Conservation (phyloP, 2,888 invertebrate species). For the Phengaris alcon region DNA sequence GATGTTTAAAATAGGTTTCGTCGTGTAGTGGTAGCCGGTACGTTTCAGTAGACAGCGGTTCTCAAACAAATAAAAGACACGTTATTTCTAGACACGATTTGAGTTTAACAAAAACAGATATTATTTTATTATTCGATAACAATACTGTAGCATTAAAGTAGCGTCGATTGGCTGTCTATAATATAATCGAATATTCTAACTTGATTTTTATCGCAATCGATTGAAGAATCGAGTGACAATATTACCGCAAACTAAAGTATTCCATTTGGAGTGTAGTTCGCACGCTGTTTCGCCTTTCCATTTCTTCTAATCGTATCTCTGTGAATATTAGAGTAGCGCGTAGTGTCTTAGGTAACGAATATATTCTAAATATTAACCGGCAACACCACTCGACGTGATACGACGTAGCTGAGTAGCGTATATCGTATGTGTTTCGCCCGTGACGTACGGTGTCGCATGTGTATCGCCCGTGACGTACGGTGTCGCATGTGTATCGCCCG, state of each 20-base stretch:
- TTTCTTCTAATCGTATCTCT: constrained; percentile 69
- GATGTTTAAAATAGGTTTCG: constrained; percentile 1
- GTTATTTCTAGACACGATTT: constrained; percentile 25
- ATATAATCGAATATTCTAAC: constrained; percentile 35
- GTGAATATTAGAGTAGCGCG: constrained; percentile 76
- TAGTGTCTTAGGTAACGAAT: constrained; percentile 75
- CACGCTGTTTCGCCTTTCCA: constrained; percentile 72
- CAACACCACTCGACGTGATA: constrained; percentile 78
- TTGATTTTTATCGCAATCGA: constrained; percentile 33
- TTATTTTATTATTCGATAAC: constrained; percentile 39
- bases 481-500: constrained; percentile 41
- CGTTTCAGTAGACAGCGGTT: background rate
- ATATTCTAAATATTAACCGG: constrained; percentile 76
- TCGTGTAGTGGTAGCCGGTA: background rate
- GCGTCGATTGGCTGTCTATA: constrained; percentile 60
- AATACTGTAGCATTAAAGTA: constrained; percentile 40
- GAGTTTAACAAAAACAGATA: constrained; percentile 35
- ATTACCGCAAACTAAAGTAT: constrained; percentile 25
- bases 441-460: constrained; percentile 48
- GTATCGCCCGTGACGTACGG: constrained; percentile 39
- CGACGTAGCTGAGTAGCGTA: constrained; percentile 59
- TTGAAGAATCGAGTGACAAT: constrained; percentile 26
- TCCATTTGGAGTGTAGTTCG: constrained; percentile 55
- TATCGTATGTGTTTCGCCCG: constrained; percentile 50
- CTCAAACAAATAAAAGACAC: constrained; percentile 26